phyloP scores from a whole-genome alignment of 92 coral and sea anemone genomes.

The Micromussa lordhowensis region DNA sequence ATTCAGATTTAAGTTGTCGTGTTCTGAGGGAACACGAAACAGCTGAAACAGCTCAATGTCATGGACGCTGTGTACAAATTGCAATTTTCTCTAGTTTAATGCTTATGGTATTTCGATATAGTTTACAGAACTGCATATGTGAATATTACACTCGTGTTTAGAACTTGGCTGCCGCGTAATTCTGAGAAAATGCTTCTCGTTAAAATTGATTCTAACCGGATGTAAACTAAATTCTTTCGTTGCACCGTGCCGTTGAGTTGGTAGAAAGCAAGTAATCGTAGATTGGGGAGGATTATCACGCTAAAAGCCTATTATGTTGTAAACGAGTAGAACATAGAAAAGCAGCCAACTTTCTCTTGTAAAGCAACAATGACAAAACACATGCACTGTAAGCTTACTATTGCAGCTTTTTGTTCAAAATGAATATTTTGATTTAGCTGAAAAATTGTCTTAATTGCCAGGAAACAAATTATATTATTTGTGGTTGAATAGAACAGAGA shows the following conservation, averaged over 20 bases:
- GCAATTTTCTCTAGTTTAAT: neutral
- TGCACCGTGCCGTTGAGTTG: neutral
- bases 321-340: neutral
- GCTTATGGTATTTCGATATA: neutral
- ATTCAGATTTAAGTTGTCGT: neutral
- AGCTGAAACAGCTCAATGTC: neutral
- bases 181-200: neutral
- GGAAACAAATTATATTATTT: neutral
- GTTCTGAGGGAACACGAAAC: neutral
- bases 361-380: neutral
- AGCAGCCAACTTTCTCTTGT: neutral
- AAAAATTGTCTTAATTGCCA: neutral
- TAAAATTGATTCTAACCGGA: neutral
- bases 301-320: neutral
- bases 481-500: slow-evolving; percentile 4
- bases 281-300: no score
- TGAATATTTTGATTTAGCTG: neutral
- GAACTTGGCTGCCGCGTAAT: neutral
- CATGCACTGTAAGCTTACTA: no score
- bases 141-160: neutral
- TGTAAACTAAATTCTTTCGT: slow-evolving; percentile 4
- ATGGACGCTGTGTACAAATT: neutral
- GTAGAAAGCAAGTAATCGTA: neutral
- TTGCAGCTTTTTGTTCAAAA: neutral
- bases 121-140: neutral